phyloP scores from a whole-genome alignment of 2,888 invertebrate species.

The Cyrtodaria siliqua region DNA sequence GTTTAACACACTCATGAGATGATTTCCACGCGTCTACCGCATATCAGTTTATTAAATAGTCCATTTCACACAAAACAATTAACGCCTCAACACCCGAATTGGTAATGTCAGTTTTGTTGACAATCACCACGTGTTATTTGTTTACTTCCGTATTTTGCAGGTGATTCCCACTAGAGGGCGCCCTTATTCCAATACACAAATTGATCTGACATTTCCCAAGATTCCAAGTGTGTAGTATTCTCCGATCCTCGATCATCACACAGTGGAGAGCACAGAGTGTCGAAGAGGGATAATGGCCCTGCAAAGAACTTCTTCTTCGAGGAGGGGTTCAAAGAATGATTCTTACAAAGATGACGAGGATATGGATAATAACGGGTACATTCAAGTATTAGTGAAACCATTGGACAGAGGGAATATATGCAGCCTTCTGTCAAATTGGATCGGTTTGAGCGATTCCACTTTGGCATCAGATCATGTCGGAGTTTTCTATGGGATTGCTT shows the following conservation, averaged over 20 bases:
- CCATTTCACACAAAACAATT: no score
- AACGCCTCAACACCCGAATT: no score
- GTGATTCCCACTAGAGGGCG: conserved; percentile 70
- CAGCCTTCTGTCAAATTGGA: conserved; percentile 79
- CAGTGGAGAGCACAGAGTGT: conserved; percentile 18
- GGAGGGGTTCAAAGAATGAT: conserved; percentile 81
- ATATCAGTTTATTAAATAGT: no score
- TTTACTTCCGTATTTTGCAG: conserved; percentile 69
- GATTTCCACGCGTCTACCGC: no score
- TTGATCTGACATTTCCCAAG: conserved; percentile 67
- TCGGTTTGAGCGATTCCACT: conserved; percentile 77
- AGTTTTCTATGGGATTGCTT: conserved; percentile 75
- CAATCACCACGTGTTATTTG: conserved; percentile 41
- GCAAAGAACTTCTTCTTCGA: conserved; percentile 74
- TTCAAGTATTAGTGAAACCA: conserved; percentile 86
- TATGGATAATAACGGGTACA: conserved; percentile 93
- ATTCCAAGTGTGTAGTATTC: conserved; percentile 64
- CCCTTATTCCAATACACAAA: conserved; percentile 54
- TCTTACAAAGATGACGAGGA: conserved; percentile 81
- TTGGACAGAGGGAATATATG: conserved; percentile 80
- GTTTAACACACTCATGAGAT: no score
- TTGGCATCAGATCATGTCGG: conserved; percentile 75
- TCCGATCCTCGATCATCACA: not conserved
- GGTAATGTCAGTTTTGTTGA: conserved; percentile 12
- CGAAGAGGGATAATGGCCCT: conserved; percentile 73